Base-by-base conservation (phyloP, 2,888 invertebrate species). In the Neoascia interrupta region DNA sequence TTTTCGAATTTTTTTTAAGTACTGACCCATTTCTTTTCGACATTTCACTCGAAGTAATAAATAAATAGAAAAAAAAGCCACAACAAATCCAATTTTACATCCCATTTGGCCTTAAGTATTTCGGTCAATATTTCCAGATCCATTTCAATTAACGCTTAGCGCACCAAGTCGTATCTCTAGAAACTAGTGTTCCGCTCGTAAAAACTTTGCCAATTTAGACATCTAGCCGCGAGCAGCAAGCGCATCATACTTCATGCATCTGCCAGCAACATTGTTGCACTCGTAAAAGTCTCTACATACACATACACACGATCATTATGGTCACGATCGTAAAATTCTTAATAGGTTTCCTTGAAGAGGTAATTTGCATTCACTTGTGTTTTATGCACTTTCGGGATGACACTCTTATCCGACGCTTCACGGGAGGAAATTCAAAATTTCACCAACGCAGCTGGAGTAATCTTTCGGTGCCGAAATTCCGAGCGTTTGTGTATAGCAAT, bases 191-290 rank as follows among this genome's bases (percentile, higher is more conserved):
- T 51, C 41, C 5, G 49, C 6, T 73, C 73, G 64, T 73, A 43
- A 64, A 73, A 73, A 34, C 26, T 43, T 58, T 16, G 56, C 51
- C 54, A 63, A 72, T 56, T 72, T n/a, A n/a, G n/a, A n/a, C n/a
- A 68, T 26, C 39, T 23, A n/a, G 34, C 28, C 13, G 11, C 31
- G 37, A n/a, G 26, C 8, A 28, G 28, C 47, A 36, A 34, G 34
- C 18, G 19, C 23, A 37, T 5, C n/a, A 18, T 19, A 21, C 10
- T 18, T 8, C 1, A 45, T 18, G 11, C 26, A n/a, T n/a, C n/a
- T n/a, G n/a, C n/a, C n/a, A n/a, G 73, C 73, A 64, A 73, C 73
- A 51, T 19, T 51, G 73, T 73, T 73, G 73, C 56, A 51, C 19
- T 64, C 73, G 49, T 73, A 64, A 73, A 73, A 73, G 11, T 43